Conservation (phyloP, 2,797 vertebrate species). For the Aphelocoma californica region DNA sequence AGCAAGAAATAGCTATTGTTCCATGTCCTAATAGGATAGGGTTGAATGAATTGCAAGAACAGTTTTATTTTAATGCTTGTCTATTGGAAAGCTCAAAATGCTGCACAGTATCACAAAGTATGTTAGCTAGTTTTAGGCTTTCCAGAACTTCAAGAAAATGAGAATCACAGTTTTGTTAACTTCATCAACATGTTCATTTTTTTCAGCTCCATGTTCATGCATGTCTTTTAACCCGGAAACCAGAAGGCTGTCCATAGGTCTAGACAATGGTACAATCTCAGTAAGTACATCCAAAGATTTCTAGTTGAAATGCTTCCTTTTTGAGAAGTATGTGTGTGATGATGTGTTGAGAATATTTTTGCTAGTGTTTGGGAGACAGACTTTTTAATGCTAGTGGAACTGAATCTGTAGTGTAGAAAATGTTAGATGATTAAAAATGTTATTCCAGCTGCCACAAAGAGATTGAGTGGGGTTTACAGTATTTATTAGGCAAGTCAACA, state of each 20-base stretch:
- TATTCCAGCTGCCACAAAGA: not conserved
- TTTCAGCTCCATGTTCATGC: slow-evolving; percentile 91
- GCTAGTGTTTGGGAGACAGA: slow-evolving; percentile 3
- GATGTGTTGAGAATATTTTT: slow-evolving; percentile 56
- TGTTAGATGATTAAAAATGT: not conserved
- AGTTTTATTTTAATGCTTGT: not conserved
- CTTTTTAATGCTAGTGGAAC: slow-evolving; percentile 12
- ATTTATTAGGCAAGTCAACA: not conserved
- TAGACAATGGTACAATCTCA: slow-evolving; percentile 93
- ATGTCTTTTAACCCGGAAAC: slow-evolving; percentile 99
- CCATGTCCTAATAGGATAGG: not conserved
- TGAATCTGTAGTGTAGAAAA: not conserved
- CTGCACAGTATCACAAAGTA: not conserved
- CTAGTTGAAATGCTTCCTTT: slow-evolving; percentile 70
- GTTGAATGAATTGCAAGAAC: slow-evolving; percentile 35
- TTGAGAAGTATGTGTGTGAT: slow-evolving; percentile 56
- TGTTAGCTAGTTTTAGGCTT: slow-evolving; percentile 42
- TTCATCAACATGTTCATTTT: slow-evolving; percentile 80
- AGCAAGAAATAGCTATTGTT: slow-evolving; percentile 17
- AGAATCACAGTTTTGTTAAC: slow-evolving; percentile 72
- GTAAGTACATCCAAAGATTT: slow-evolving; percentile 85
- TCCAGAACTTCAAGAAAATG: slow-evolving; percentile 48
- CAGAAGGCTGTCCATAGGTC: slow-evolving; percentile 92
- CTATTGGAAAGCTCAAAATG: not conserved
- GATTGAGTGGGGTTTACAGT: not conserved